Evolutionary conservation across 2,888 invertebrate species (phyloP).

Genomic region (Agrochola macilenta): DNA sequence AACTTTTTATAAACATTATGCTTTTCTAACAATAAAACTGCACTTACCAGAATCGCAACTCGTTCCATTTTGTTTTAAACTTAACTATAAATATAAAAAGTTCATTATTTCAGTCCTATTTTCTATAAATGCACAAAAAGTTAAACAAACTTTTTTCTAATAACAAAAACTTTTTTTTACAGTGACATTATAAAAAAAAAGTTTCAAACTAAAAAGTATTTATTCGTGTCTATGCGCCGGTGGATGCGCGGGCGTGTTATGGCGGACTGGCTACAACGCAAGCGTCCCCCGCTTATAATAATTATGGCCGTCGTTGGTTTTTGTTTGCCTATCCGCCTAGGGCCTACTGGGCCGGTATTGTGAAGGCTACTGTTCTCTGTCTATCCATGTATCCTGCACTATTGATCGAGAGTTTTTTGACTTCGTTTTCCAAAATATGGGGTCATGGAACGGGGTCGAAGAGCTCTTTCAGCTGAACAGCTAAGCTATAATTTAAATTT

Average conservation of each 20-base stretch:
- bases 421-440: slow-evolving; percentile 49
- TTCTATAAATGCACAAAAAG: slow-evolving; percentile 72
- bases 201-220: slow-evolving; percentile 21
- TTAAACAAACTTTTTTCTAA: slow-evolving; percentile 68
- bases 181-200: slow-evolving; percentile 63
- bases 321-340: slow-evolving; percentile 82
- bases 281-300: slow-evolving; percentile 86
- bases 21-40: slow-evolving; percentile 34
- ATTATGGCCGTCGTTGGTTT: slow-evolving; percentile 85
- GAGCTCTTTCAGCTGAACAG: neutral
- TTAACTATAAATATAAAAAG: slow-evolving; percentile 68
- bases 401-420: slow-evolving; percentile 63
- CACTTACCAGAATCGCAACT: slow-evolving; percentile 74
- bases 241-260: slow-evolving; percentile 74
- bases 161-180: slow-evolving; percentile 36
- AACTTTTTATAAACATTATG: slow-evolving; percentile 3
- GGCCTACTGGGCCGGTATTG: slow-evolving; percentile 66
- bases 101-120: slow-evolving; percentile 74
- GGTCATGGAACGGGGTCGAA: slow-evolving; percentile 33
- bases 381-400: slow-evolving; percentile 49
- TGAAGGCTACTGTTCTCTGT: slow-evolving; percentile 76
- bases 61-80: slow-evolving; percentile 71
- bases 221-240: slow-evolving; percentile 54
- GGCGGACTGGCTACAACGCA: slow-evolving; percentile 80
- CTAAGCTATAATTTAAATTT: slow-evolving; percentile 20